Conservation (phyloP, 2,113 vertebrate species). For the Eleginops maclovinus region DNA sequence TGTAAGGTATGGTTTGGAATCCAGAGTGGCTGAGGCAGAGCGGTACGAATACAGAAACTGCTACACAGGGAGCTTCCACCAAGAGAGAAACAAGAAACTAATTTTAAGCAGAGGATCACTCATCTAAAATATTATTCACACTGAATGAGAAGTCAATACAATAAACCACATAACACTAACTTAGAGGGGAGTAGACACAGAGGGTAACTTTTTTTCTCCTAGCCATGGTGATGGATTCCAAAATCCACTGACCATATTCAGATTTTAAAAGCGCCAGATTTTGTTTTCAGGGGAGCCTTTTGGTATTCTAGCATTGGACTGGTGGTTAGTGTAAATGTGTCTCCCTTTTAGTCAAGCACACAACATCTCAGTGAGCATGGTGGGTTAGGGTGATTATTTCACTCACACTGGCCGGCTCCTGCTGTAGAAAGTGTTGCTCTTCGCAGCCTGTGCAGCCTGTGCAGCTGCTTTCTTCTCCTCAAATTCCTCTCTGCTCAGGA, state of each 20-base stretch:
- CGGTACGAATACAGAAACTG: not conserved
- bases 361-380: not conserved
- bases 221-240: constrained; percentile 13
- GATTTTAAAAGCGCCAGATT: constrained; percentile 14
- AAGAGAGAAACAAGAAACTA: not conserved
- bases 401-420: constrained; percentile 85
- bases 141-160: constrained; percentile 14
- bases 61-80: constrained; percentile 5
- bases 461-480: constrained; percentile 85
- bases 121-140: constrained; percentile 26
- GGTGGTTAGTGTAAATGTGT: constrained; percentile 6
- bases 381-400: not conserved
- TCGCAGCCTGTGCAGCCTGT: constrained; percentile 70
- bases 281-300: not conserved
- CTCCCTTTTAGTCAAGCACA: constrained; percentile 9
- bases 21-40: not conserved
- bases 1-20: not conserved
- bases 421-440: constrained; percentile 63
- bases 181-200: not conserved
- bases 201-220: not conserved
- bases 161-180: constrained; percentile 21
- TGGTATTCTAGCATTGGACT: constrained; percentile 3
- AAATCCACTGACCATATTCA: constrained; percentile 17
- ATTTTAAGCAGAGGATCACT: not conserved
- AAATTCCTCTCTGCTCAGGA: constrained; percentile 87